Percentiles rank a stretch among this genome's conserved stretches.
These are phyloP conservation scores for Huso huso DNA, from an alignment of 2,797 vertebrate species.

Conservation along the genomic window DNA sequence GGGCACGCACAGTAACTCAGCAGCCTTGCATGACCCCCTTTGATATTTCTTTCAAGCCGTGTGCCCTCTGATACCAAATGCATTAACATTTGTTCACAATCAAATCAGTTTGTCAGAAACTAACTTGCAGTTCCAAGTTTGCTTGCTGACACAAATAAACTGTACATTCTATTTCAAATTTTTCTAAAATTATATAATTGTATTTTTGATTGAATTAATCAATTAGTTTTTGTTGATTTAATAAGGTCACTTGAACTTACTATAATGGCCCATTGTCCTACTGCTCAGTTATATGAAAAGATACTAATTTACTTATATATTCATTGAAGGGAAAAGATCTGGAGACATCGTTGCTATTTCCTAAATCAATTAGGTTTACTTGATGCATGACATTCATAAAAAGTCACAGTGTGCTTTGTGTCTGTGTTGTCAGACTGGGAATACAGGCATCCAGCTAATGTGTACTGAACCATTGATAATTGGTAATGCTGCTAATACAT, in stretches of 20 bases:
- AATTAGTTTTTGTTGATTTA: slow-evolving; percentile 74
- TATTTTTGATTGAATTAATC: slow-evolving; percentile 73
- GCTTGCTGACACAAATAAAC: too few species aligned
- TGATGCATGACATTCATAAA: slow-evolving; percentile 55
- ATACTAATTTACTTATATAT: slow-evolving; percentile 63
- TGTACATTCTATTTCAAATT: slow-evolving; percentile 53
- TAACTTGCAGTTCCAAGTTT: too few species aligned
- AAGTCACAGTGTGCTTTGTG: slow-evolving; percentile 29
- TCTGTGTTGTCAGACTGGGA: slow-evolving; percentile 28
- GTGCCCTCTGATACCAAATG: not conserved
- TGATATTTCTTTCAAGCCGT: not conserved
- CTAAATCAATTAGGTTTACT: slow-evolving; percentile 66
- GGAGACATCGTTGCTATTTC: slow-evolving; percentile 60
- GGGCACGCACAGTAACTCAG: not conserved
- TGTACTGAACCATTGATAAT: slow-evolving; percentile 24
- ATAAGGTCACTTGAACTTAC: slow-evolving; percentile 67
- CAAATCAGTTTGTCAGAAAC: slow-evolving; percentile 37
- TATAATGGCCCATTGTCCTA: slow-evolving; percentile 65
- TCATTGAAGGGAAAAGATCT: slow-evolving; percentile 50
- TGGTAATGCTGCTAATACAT: slow-evolving; percentile 17
- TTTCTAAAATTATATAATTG: slow-evolving; percentile 69
- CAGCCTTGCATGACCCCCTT: not conserved
- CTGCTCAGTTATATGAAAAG: slow-evolving; percentile 60
- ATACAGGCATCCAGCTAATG: slow-evolving; percentile 15
- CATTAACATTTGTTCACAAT: slow-evolving; percentile 33